These are phyloP conservation scores for Peromyscus nudipes DNA, from an alignment of 2,797 vertebrate genomes.

Conservation along the genomic window DNA sequence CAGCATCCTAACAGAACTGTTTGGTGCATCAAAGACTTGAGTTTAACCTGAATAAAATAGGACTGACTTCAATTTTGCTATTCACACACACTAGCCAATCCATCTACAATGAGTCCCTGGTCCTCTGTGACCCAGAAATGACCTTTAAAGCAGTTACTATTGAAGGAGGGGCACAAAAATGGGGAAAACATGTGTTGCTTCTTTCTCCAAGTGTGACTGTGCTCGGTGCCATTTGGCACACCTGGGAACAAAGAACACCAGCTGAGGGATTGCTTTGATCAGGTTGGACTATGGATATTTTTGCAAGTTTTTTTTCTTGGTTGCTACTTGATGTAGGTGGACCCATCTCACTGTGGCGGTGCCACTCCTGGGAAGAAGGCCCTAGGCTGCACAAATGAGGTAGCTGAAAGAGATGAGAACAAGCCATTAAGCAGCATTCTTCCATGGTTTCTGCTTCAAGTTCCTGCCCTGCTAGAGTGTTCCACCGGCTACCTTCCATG, in stretches of 20 bases:
- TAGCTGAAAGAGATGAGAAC: not conserved
- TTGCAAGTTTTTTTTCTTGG: not conserved
- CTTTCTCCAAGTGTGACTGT: not conserved
- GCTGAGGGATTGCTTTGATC: not conserved
- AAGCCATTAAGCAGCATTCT: not conserved
- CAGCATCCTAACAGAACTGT: not conserved
- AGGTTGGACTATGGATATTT: not conserved
- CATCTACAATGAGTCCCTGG: not conserved
- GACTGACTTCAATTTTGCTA: not conserved
- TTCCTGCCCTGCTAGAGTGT: not conserved
- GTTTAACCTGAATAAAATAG: not conserved
- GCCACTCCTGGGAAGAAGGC: not conserved
- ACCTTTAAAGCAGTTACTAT: not conserved
- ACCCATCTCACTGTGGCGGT: not conserved
- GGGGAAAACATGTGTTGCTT: not conserved
- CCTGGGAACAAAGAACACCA: not conserved
- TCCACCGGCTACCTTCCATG: not conserved
- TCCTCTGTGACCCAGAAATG: constrained; percentile 1
- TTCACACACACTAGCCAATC: not conserved
- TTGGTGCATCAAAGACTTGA: not conserved
- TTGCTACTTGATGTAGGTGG: not conserved
- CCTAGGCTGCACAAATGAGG: not conserved
- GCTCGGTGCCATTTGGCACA: not conserved
- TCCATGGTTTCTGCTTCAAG: not conserved
- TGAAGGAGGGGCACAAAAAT: not conserved